Evolutionary conservation across 1,140 invertebrate species (phyloP), one percentile per base, ranked within the genome.

Genomic region (Marisa cornuarietis): DNA sequence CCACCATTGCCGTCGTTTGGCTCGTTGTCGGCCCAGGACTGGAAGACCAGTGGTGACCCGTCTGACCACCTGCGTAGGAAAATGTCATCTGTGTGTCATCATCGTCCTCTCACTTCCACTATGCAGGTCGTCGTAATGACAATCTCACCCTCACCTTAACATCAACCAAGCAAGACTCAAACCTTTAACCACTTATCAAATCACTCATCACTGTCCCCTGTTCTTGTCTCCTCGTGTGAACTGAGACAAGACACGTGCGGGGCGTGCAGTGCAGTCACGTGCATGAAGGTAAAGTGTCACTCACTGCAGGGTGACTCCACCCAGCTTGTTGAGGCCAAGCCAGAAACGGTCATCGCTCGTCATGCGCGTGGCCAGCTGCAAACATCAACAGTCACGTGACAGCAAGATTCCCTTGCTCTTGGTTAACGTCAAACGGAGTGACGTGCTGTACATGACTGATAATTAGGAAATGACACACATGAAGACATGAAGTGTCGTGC

Each of bases 1-100:
- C 83, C 86, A 10, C 87, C 87, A 58, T 76, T 82, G 26, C 54
- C 83, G 79, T 87, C 83, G 68, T 87, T 86, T 0, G 87, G 87
- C 73, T 88, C 85, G 3, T 80, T 79, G 10, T 20, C 31, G 14
- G 54, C 66, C 86, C 86, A 88, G 80, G 84, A 83, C 1, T 79
- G 61, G 65, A 78, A 88, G 9, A 74, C 66, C 9, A 82, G 69
- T 0, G 79, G 73, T 31, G 79, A 83, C 2, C 82, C 80, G 78
- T 88, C 87, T 22, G 84, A 81, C 87, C 87, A 88, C 42, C 86
- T 86, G 62, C 20, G 66, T 69, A 49, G n/a, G 13, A 54, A 71
- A 76, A 49, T 14, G 52, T 62, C 18, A 42, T 54, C 71, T 1
- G 0, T 18, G 16, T 58, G 16, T 58, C 26, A 13, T 68, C 65